phyloP scores from a whole-genome alignment of 2,888 invertebrate species.

The Lordiphosa fenestrarum region DNA sequence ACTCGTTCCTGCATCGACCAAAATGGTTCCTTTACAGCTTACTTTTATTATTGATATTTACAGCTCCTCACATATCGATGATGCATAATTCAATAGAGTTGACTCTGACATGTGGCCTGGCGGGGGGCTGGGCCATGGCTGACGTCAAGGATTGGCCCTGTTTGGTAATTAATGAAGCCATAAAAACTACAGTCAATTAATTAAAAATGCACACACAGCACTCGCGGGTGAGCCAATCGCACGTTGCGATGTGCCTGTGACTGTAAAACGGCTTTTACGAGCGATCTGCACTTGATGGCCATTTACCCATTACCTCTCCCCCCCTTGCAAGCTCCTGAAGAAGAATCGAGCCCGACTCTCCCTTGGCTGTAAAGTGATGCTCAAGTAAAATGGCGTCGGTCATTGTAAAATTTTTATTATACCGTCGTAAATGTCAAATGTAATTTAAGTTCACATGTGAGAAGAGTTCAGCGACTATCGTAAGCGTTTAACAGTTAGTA shows the following conservation, averaged over 20 bases:
- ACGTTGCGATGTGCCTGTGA: slow-evolving; percentile 42
- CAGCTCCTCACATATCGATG: slow-evolving; percentile 56
- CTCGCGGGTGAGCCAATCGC: slow-evolving; percentile 16
- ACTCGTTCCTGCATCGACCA: slow-evolving; percentile 39
- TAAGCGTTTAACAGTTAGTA: slow-evolving; percentile 24
- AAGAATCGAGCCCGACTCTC: slow-evolving; percentile 1
- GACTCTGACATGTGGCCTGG: slow-evolving; percentile 23
- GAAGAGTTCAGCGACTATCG: too few relatives aligned
- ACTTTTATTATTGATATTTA: slow-evolving; percentile 76
- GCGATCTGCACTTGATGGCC: slow-evolving; percentile 71
- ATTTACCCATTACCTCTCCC: slow-evolving; percentile 55
- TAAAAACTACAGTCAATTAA: slow-evolving; percentile 78
- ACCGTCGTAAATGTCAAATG: slow-evolving; percentile 76
- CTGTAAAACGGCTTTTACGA: slow-evolving; percentile 76
- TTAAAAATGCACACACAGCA: slow-evolving; percentile 74
- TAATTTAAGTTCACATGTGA: slow-evolving; percentile 68
- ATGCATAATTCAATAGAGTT: slow-evolving; percentile 65
- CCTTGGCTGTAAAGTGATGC: slow-evolving; percentile 55
- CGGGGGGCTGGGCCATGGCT: slow-evolving; percentile 21
- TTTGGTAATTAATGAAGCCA: slow-evolving; percentile 77
- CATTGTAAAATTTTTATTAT: slow-evolving; percentile 76
- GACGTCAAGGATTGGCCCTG: slow-evolving; percentile 63
- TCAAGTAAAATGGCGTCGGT: slow-evolving; percentile 75
- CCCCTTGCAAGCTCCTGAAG: background rate
- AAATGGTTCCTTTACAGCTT: slow-evolving; percentile 48